These are phyloP conservation scores for Rhingia campestris DNA, from an alignment of 2,888 invertebrate genomes.

Conservation along the genomic window DNA sequence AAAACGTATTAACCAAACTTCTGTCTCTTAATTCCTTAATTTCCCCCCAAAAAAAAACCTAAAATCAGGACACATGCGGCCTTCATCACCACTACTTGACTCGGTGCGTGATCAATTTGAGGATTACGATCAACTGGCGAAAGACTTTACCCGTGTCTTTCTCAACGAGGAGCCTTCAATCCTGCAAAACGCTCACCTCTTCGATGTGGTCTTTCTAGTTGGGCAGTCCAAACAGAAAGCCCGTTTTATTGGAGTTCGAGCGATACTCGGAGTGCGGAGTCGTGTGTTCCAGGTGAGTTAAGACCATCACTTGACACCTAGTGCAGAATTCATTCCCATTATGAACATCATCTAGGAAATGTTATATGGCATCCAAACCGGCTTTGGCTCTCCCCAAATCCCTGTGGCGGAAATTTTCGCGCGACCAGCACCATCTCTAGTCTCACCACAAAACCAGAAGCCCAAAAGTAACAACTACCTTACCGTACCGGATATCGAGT, in stretches of 20 bases:
- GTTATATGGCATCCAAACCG: constrained; percentile 96
- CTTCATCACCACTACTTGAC: constrained; percentile 95
- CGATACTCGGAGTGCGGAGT: constrained; percentile 95
- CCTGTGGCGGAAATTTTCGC: constrained; percentile 94
- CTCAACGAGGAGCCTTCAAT: constrained; percentile 92
- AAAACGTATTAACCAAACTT: constrained; percentile 1
- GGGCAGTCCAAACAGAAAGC: constrained; percentile 96
- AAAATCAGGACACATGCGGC: constrained; percentile 91
- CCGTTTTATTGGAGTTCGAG: constrained; percentile 94
- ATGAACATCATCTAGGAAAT: constrained; percentile 89
- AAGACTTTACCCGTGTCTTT: constrained; percentile 95
- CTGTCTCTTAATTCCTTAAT: constrained; percentile 13
- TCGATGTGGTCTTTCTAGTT: constrained; percentile 95
- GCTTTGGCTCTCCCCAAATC: constrained; percentile 96
- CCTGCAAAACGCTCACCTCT: constrained; percentile 90
- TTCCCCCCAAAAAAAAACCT: not conserved
- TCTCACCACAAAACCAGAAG: constrained; percentile 92
- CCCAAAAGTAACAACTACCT: constrained; percentile 96
- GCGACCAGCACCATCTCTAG: constrained; percentile 92
- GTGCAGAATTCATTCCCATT: constrained; percentile 83
- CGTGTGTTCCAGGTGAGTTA: constrained; percentile 84
- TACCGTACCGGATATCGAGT: constrained; percentile 95
- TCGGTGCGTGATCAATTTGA: constrained; percentile 96
- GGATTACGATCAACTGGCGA: constrained; percentile 95
- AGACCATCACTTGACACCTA: constrained; percentile 26